phyloP scores from a whole-genome alignment of 1,140 invertebrate species.

The Calosoma granatense region DNA sequence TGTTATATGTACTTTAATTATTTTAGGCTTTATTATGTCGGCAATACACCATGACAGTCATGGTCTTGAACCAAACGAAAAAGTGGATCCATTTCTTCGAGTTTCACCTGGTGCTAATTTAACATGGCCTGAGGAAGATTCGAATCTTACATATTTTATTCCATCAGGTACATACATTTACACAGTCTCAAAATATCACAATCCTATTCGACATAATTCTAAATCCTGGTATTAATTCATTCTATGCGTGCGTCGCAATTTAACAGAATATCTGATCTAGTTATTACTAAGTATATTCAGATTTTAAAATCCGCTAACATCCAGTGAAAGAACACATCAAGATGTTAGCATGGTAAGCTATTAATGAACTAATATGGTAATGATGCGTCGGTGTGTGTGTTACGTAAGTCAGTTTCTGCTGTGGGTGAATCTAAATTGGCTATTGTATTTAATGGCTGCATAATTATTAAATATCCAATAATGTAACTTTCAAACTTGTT shows the following conservation, averaged over 20 bases:
- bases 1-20: not conserved
- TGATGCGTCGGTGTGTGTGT: too few species aligned
- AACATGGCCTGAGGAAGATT: slow-evolving; percentile 26
- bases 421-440: too few species aligned
- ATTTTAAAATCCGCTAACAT: too few species aligned
- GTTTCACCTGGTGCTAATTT: slow-evolving; percentile 25
- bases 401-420: too few species aligned
- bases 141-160: slow-evolving; percentile 28
- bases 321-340: too few species aligned
- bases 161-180: slow-evolving; percentile 29
- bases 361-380: too few species aligned
- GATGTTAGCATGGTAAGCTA: too few species aligned
- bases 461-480: too few species aligned
- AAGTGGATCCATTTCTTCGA: slow-evolving; percentile 24
- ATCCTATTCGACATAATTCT: not conserved
- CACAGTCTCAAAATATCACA: not conserved
- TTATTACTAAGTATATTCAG: too few species aligned
- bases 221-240: slow-evolving; percentile 1
- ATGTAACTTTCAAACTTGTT: too few species aligned
- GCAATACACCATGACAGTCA: slow-evolving; percentile 1
- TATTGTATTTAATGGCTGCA: too few species aligned
- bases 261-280: not conserved
- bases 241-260: not conserved
- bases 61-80: slow-evolving; percentile 27
- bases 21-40: not conserved